Evolutionary conservation across 2,888 invertebrate species (phyloP), one percentile per base, ranked within the genome.

Genomic region (Drosophila mimetica): DNA sequence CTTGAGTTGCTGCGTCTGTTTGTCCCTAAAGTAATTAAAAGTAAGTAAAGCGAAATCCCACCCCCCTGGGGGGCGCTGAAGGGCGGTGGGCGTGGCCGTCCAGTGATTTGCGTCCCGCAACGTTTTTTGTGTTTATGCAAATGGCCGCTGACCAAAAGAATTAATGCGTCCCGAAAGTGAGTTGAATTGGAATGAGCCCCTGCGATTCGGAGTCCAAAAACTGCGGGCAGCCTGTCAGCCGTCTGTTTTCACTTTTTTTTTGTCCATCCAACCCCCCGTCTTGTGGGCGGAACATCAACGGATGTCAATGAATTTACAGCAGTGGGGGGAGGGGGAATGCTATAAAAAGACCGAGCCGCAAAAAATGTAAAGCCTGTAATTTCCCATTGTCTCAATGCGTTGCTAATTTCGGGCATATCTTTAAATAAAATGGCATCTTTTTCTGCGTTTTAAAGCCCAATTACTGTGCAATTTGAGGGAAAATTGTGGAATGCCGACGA

Each of bases 11-110:
- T 65, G 64, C 51, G 70, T 65, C 74, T 66, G 76, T 63, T 61
- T 75, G 78, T 84, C 83, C 83, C 86, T 79, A 79, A 88, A 86
- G 89, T 89, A 89, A 88, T 89, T 88, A 88, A 89, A 88, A 88
- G 74, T 78, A 71, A 71, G 86, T 84, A 76, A 82, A 70, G 74
- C 72, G 73, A 64, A 76, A 75, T 65, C 69, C 34, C 47, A 54
- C 59, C 48, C 37, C 11, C 32, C 13, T n/a, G n/a, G 18, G 8
- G 34, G 14, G 47, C 30, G 13, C 25, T 7, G 22, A 22, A 22
- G 50, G 8, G 32, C 7, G 8, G 44, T 34, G 55, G 66, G 41
- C 48, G 57, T 39, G 60, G 18, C 50, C 36, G 69, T 53, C 63
- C 57, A 71, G 72, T 71, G 70, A 76, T 74, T 85, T 72, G 61